A percentile compares a stretch with the other conserved stretches of the same genome.
phyloP scores from a whole-genome alignment of 1,140 invertebrate species.

The Heterodera carotae region DNA sequence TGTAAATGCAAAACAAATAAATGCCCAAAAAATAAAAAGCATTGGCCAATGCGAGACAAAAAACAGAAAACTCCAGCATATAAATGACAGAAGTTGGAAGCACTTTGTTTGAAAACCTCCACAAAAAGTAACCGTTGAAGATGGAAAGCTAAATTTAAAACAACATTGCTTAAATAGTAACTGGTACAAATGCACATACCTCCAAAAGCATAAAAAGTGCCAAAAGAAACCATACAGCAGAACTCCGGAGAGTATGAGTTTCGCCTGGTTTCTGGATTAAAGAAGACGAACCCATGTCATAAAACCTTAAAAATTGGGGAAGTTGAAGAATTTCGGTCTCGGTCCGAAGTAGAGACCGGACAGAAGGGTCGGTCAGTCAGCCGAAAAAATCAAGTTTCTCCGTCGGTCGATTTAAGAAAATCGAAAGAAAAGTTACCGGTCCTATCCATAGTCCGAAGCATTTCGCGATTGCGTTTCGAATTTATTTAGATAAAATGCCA shows the following conservation, averaged over 20 bases:
- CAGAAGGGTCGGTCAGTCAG: no score
- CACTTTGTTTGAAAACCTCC: background rate
- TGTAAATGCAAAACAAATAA: slow-evolving; percentile 16
- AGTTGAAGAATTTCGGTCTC: no score
- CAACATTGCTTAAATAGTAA: no score
- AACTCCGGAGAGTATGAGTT: background rate
- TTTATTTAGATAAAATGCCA: no score
- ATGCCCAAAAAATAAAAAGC: slow-evolving; percentile 6
- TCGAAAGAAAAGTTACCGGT: no score
- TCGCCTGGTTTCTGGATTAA: background rate
- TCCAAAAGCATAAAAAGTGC: slow-evolving; percentile 18
- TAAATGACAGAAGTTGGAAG: slow-evolving; percentile 13
- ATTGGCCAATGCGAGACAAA: slow-evolving; percentile 16
- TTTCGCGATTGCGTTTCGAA: no score
- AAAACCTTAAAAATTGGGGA: no score
- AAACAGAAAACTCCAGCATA: background rate
- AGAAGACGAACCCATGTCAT: background rate
- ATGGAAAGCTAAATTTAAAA: slow-evolving; percentile 20
- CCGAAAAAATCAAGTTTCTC: no score
- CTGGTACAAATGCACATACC: no score
- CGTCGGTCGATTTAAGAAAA: no score
- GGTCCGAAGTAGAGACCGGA: no score
- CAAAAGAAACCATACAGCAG: slow-evolving; percentile 1
- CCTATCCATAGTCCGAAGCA: no score
- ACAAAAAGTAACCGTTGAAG: slow-evolving; percentile 16